Evolutionary conservation across 2,888 invertebrate genomes (phyloP).

Genomic region (Steinernema carpocapsae): DNA sequence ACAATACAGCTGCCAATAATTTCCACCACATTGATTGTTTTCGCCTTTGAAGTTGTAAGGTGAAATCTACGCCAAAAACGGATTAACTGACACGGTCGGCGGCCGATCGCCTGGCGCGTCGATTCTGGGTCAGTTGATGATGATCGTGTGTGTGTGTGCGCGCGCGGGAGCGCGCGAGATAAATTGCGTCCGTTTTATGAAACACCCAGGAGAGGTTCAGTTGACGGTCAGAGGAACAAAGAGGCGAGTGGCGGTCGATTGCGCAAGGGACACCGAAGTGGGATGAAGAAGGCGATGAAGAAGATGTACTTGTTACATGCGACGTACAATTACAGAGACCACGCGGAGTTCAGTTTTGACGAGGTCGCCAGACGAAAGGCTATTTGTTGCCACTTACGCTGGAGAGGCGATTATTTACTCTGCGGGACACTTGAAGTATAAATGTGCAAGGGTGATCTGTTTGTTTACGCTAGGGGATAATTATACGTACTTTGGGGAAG

Average conservation of each 20-base stretch:
- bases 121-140: constrained; percentile 33
- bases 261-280: background rate
- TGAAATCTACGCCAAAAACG: constrained; percentile 23
- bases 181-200: constrained; percentile 19
- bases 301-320: background rate
- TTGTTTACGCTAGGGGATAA: background rate
- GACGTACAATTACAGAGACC: background rate
- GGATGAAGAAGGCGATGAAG: background rate
- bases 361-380: background rate
- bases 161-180: constrained; percentile 4
- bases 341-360: background rate
- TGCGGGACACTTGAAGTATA: background rate
- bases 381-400: background rate
- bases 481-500: no score
- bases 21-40: constrained; percentile 15
- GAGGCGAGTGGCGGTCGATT: background rate
- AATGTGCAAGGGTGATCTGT: constrained; percentile 5
- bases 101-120: background rate
- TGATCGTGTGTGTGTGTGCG: background rate
- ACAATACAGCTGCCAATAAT: background rate
- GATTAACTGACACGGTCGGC: constrained; percentile 30
- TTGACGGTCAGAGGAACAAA: background rate
- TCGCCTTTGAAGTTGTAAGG: background rate
- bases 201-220: constrained; percentile 4
- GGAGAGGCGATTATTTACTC: background rate